These are phyloP conservation scores for Theocolax elegans DNA, from an alignment of 1,140 invertebrate genomes.

Conservation along the genomic window DNA sequence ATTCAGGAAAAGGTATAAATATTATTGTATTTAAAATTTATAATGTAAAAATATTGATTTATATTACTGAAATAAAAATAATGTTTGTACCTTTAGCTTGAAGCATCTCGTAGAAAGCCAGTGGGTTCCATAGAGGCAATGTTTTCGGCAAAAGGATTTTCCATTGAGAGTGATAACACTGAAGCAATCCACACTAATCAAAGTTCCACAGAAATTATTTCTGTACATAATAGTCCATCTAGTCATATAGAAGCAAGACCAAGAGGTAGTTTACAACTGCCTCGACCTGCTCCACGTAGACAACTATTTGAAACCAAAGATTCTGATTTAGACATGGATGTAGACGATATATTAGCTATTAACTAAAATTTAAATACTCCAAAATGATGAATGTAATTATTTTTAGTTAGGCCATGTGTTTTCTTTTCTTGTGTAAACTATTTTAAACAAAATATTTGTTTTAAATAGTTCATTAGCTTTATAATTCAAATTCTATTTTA, in stretches of 20 bases:
- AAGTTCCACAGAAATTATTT: slow-evolving; percentile 30
- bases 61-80: slow-evolving; percentile 16
- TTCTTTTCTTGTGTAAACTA: background rate
- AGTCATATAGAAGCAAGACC: slow-evolving; percentile 26
- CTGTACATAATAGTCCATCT: slow-evolving; percentile 39
- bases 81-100: slow-evolving; percentile 50
- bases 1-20: slow-evolving; percentile 54
- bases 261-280: slow-evolving; percentile 7
- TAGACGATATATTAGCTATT: slow-evolving; percentile 58
- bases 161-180: slow-evolving; percentile 22
- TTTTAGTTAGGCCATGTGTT: background rate
- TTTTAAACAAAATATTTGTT: background rate
- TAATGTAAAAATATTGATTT: slow-evolving; percentile 17
- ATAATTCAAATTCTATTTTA: too few relatives aligned
- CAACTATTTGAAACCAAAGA: slow-evolving; percentile 48
- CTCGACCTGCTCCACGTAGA: slow-evolving; percentile 29
- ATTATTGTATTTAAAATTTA: background rate
- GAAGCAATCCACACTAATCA: background rate
- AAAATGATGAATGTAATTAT: background rate
- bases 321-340: slow-evolving; percentile 57
- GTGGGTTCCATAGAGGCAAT: slow-evolving; percentile 60
- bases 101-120: slow-evolving; percentile 52
- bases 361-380: slow-evolving; percentile 30
- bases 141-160: slow-evolving; percentile 48
- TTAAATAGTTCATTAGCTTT: background rate